Conservation (phyloP, 2,797 vertebrate genomes). For the Pygocentrus nattereri region DNA sequence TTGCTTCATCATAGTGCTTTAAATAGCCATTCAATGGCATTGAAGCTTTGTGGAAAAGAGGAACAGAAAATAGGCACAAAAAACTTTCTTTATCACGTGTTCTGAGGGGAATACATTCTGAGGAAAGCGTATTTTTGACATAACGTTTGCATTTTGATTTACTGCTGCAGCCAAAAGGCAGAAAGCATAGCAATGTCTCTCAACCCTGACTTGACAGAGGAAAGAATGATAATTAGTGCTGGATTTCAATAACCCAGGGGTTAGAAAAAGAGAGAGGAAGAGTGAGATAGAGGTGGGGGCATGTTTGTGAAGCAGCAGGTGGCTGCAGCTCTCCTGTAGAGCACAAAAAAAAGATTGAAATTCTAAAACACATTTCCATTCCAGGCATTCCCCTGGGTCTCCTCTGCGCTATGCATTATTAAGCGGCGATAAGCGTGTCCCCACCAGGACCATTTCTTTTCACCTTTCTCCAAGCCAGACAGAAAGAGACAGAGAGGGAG, state of each 20-base stretch:
- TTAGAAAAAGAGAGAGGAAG: not conserved
- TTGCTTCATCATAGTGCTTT: too few species aligned
- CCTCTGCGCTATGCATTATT: constrained; percentile 41
- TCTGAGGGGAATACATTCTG: too few species aligned
- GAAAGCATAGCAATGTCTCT: constrained; percentile 2
- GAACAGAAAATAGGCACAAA: not conserved
- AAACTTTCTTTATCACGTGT: too few species aligned
- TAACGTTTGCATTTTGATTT: not conserved
- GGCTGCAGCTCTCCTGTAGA: constrained; percentile 29
- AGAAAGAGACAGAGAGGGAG: not conserved
- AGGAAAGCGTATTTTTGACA: too few species aligned
- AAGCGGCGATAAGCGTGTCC: constrained; percentile 35
- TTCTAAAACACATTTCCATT: constrained; percentile 45
- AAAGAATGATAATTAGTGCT: not conserved
- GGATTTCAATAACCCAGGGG: constrained; percentile 1
- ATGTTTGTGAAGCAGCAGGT: constrained; percentile 40
- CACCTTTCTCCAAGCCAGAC: constrained; percentile 12
- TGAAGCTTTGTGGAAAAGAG: not conserved
- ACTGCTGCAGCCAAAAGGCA: not conserved
- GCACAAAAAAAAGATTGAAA: constrained; percentile 23
- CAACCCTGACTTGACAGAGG: not conserved
- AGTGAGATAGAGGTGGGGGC: not conserved
- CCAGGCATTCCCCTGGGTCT: constrained; percentile 27
- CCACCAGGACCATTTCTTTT: not conserved
- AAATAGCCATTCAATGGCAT: too few species aligned